Evolutionary conservation across 1,140 invertebrate genomes (phyloP).

Genomic region (Trichonephila inaurata): DNA sequence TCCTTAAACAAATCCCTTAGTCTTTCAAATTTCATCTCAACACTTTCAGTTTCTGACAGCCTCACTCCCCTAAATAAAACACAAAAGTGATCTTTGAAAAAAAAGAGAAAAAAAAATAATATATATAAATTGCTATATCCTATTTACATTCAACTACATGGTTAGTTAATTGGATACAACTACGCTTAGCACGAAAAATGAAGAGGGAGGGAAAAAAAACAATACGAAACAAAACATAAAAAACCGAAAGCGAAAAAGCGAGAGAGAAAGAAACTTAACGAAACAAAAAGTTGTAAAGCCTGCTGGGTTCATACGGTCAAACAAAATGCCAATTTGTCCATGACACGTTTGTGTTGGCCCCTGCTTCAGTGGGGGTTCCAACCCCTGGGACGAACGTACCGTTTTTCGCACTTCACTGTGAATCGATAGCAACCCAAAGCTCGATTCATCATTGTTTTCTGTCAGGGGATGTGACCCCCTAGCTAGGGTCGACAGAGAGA

Average conservation of each 20-base stretch:
- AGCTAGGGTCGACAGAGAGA: background rate
- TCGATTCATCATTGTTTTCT: slow-evolving; percentile 53
- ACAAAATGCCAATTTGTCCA: slow-evolving; percentile 55
- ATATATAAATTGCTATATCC: slow-evolving; percentile 24
- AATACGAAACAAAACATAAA: background rate
- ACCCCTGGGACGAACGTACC: slow-evolving; percentile 28
- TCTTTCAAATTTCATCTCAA: background rate
- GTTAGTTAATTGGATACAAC: slow-evolving; percentile 31
- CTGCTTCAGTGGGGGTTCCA: background rate
- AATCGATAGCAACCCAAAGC: slow-evolving; percentile 29
- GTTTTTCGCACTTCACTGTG: slow-evolving; percentile 54
- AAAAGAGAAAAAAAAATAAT: no score
- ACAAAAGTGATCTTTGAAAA: background rate
- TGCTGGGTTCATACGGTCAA: slow-evolving; percentile 22
- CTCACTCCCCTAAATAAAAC: background rate
- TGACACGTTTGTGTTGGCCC: slow-evolving; percentile 9
- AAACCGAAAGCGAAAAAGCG: background rate
- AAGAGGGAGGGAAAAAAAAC: background rate
- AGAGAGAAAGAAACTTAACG: background rate
- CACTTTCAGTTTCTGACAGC: background rate
- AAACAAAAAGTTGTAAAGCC: slow-evolving; percentile 13
- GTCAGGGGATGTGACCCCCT: slow-evolving; percentile 30
- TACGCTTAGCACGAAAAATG: background rate
- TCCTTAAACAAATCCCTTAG: no score
- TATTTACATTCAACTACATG: slow-evolving; percentile 35